phyloP scores from a whole-genome alignment of 2,888 invertebrate species.

The Ochlodes sylvanus region DNA sequence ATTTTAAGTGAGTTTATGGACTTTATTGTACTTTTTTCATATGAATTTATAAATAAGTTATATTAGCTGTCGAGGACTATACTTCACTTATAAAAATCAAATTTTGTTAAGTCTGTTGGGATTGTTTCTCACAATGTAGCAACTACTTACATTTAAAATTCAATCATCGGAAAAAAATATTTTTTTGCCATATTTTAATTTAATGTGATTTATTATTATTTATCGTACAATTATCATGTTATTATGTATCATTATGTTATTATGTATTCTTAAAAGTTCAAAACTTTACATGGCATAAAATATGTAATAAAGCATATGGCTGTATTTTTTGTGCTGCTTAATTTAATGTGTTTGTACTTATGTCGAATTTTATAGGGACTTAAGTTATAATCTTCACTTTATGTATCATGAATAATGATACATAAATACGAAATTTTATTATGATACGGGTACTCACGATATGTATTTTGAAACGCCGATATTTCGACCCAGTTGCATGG shows the following conservation, averaged over 20 bases:
- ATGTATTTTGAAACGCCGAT: too few species aligned
- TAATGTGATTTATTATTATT: background rate
- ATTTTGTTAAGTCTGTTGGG: background rate
- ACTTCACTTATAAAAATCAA: background rate
- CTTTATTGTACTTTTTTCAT: conserved; percentile 5
- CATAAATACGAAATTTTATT: too few species aligned
- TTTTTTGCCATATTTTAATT: conserved; percentile 3
- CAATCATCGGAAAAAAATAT: background rate
- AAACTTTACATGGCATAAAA: background rate
- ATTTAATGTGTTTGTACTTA: background rate
- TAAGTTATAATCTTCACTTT: background rate
- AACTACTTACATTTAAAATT: background rate
- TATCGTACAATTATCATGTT: too few species aligned
- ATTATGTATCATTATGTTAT: too few species aligned
- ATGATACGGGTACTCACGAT: too few species aligned
- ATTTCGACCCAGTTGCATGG: too few species aligned
- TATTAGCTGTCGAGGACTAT: background rate
- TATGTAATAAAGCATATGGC: too few species aligned
- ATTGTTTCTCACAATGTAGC: background rate
- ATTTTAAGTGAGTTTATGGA: background rate
- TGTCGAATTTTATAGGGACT: background rate
- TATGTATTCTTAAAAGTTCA: too few species aligned
- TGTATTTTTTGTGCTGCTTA: background rate
- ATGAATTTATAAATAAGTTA: background rate
- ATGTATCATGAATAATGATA: too few species aligned